Base-by-base conservation (phyloP, 2,888 invertebrate species). In the Sisyra nigra region DNA sequence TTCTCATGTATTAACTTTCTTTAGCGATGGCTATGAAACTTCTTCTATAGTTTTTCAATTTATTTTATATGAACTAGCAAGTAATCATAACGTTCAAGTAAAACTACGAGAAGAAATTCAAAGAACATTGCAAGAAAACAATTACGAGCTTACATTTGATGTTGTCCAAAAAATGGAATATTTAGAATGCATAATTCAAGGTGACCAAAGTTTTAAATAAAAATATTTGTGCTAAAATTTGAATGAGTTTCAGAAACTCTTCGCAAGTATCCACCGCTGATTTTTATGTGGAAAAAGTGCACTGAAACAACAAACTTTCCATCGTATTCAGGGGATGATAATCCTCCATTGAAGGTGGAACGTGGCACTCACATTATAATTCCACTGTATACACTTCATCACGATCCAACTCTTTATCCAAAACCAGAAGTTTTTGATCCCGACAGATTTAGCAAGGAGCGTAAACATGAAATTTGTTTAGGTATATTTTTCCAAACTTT, bases 11-110 rank as follows among this genome's bases (percentile, higher is more conserved):
- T 51, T 55, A 19, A 50, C 58, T 14, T 58, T 59, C 49, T 56
- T 58, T 46, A 46, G 54, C 10, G 60, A 55, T 36, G 60, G 59
- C 3, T 58, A 55, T 47, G 58, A 58, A 46, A 58, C 58, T 9
- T 56, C 57, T 1, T 55, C 58, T 1, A 53, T 55, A 4, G 53
- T 55, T 1, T 47, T 56, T 31, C 53, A 52, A 32, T 55, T 54
- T 40, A 48, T 51, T 14, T 47, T 56, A 1, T 57, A 55, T 45
- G 51, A 53, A 41, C 47, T 60, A 11, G 56, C 58, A 3, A 43
- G 50, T 9, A 50, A 58, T 40, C 53, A 49, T 5, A 51, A 53
- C 2, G 47, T 57, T 7, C 59, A 60, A 41, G 51, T 52, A n/a
- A 53, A 45, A 45, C 45, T 58, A 10, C 48, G 51, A 29, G 40